Conservation (phyloP, 2,113 vertebrate species). For the Macquaria australasica region DNA sequence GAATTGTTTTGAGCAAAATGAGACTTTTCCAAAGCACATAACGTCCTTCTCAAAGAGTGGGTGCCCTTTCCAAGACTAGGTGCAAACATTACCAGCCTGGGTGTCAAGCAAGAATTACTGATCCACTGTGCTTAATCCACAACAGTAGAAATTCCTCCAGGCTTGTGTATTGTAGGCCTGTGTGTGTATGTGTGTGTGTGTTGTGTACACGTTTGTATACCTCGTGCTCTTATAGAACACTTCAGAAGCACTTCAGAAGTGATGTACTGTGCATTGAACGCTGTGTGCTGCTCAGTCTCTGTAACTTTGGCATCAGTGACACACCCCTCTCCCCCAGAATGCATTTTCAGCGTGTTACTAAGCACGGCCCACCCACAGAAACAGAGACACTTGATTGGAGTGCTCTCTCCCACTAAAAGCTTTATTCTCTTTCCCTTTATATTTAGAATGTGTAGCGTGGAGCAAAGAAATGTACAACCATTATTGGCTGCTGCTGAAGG, state of each 20-base stretch:
- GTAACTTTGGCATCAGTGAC: constrained; percentile 65
- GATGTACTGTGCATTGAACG: constrained; percentile 24
- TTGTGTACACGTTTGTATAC: constrained; percentile 12
- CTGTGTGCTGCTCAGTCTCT: constrained; percentile 35
- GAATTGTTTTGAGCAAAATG: not conserved
- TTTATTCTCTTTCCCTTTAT: constrained; percentile 73
- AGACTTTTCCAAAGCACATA: not conserved
- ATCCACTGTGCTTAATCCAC: constrained; percentile 25
- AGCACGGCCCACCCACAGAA: constrained; percentile 68
- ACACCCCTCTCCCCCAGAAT: constrained; percentile 70
- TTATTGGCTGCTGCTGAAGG: constrained; percentile 68
- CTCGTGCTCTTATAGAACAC: constrained; percentile 64
- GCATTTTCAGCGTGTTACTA: constrained; percentile 68
- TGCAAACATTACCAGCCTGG: constrained; percentile 25
- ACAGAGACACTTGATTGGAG: constrained; percentile 77
- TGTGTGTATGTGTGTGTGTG: not conserved
- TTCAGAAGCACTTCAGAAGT: constrained; percentile 49
- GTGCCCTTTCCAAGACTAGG: constrained; percentile 6
- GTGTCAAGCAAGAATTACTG: constrained; percentile 14
- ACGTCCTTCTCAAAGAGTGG: constrained; percentile 8
- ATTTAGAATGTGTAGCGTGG: constrained; percentile 71
- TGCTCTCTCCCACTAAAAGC: constrained; percentile 79
- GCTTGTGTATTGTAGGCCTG: not conserved
- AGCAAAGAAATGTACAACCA: constrained; percentile 52
- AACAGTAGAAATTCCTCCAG: constrained; percentile 40